Evolutionary conservation across 2,888 invertebrate genomes (phyloP), one percentile per base, ranked within the genome.

Genomic region (Anoncus sp.): DNA sequence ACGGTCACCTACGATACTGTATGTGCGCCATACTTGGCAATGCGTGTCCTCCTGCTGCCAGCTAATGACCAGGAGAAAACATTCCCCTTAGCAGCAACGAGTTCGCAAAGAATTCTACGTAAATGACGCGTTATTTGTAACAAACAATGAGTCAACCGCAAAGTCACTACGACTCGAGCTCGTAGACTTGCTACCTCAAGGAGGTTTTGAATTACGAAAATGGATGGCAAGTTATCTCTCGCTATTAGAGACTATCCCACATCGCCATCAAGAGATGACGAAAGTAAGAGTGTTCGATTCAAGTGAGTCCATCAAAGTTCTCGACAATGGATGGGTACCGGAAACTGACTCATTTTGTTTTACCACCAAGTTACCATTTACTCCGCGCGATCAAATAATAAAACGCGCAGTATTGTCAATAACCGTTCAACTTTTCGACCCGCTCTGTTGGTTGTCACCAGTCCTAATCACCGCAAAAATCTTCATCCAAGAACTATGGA

Each of bases 1-100:
- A 83, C 81, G 5, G 85, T 86, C n/a, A 87, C 82, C 0, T 84
- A 85, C 38, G 83, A 86, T 3, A 81, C 79, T 1, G 78, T 82
- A 1, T 69, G 81, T 4, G 83, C 84, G 2, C 83, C 85, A 2
- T 87, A 71, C 66, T 47, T 83, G 9, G 82, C 87, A 0, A 81
- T 81, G 2, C 45, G 83, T 4, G 78, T 77, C 3, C 49, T 87
- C 3, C 62, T 81, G n/a, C 81, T 85, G 45, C 51, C 86, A 2
- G 84, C 84, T 9, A 51, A 59, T 1, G 43, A 51, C 9, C n/a
- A 72, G 3, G 78, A 65, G 2, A 5, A n/a, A 3, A 1, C 16
- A 1, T 72, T 55, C 40, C 83, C 85, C 0, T 12, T 27, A 1
- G 83, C 84, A 9, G 60, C 82, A 0, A 10, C 55, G 24, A 76